These are phyloP conservation scores for Pseudoips prasinana DNA, from an alignment of 2,888 invertebrate species.

Conservation along the genomic window DNA sequence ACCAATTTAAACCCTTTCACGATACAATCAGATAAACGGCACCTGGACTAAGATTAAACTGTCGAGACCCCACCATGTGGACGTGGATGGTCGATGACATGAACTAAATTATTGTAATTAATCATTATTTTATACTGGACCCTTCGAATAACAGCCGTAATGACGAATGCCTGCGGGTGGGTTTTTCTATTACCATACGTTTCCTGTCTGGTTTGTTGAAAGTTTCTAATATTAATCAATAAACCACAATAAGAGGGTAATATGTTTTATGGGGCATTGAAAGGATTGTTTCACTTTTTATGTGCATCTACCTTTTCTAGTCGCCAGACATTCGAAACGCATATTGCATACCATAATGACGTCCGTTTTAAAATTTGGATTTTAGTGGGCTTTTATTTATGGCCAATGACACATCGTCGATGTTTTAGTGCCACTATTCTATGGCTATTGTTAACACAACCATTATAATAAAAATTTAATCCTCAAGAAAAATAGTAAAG, in stretches of 20 bases:
- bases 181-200: constrained; percentile 60
- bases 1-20: constrained; percentile 69
- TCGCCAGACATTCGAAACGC: constrained; percentile 4
- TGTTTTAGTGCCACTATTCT: too few species aligned
- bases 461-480: too few species aligned
- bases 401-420: too few species aligned
- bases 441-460: too few species aligned
- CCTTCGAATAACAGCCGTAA: constrained; percentile 59
- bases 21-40: constrained; percentile 72
- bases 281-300: constrained; percentile 21
- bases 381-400: too few species aligned
- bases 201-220: constrained; percentile 55
- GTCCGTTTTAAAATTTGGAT: too few species aligned
- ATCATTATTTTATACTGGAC: constrained; percentile 70
- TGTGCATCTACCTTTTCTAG: not conserved
- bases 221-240: constrained; percentile 63
- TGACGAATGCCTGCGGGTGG: constrained; percentile 64
- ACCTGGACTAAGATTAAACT: constrained; percentile 72
- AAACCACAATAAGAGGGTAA: constrained; percentile 45
- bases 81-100: constrained; percentile 58
- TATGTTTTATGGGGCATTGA: constrained; percentile 36
- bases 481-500: too few species aligned
- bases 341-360: constrained; percentile 6
- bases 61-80: constrained; percentile 42
- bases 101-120: constrained; percentile 74